These are phyloP conservation scores for Sula dactylatra DNA, from an alignment of 2,113 vertebrate genomes.

Conservation along the genomic window DNA sequence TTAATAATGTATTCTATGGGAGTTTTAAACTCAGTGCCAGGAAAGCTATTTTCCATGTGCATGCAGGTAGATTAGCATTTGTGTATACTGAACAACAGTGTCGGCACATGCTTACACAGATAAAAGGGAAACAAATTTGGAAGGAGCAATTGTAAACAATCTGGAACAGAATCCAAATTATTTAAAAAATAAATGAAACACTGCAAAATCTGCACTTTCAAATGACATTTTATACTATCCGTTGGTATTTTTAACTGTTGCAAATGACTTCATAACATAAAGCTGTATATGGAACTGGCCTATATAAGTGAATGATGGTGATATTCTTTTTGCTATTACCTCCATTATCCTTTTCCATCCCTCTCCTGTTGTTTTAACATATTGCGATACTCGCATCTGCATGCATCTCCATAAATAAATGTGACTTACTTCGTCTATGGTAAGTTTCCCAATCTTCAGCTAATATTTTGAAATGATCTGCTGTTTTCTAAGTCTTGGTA, in stretches of 20 bases:
- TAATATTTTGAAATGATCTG: not conserved
- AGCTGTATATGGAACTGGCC: not conserved
- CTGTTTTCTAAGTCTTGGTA: not conserved
- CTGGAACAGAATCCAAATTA: constrained; percentile 58
- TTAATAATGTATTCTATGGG: constrained; percentile 66
- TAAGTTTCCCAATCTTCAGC: not conserved
- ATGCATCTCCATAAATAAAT: not conserved
- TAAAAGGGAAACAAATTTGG: constrained; percentile 68
- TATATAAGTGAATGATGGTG: not conserved
- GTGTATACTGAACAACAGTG: constrained; percentile 44
- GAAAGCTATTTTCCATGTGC: constrained; percentile 58
- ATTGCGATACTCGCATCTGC: not conserved
- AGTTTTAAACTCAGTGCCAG: constrained; percentile 44
- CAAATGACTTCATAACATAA: not conserved
- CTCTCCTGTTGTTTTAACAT: not conserved
- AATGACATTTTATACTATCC: not conserved
- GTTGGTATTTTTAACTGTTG: not conserved
- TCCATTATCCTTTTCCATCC: not conserved
- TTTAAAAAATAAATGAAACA: constrained; percentile 42
- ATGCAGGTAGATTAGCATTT: constrained; percentile 63
- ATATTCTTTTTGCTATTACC: not conserved
- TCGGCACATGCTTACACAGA: constrained; percentile 53
- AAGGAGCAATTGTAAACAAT: constrained; percentile 53
- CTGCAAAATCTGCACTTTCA: constrained; percentile 31
- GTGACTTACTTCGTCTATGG: not conserved